phyloP scores from a whole-genome alignment of 2,113 vertebrate genomes.

The Thalassoma bifasciatum region DNA sequence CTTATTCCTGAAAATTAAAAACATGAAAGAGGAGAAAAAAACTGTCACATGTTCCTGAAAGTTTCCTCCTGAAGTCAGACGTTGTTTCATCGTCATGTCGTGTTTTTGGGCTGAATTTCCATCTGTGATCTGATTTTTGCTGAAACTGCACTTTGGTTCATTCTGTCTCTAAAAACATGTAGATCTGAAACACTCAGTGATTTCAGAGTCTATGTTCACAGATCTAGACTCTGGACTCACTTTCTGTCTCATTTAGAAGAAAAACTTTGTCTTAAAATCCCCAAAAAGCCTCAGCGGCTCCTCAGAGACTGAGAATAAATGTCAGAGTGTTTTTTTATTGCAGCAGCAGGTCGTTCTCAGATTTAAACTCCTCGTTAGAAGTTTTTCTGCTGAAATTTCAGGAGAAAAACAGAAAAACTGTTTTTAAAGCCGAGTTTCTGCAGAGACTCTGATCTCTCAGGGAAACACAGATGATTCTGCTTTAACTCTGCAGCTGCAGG shows the following conservation, averaged over 20 bases:
- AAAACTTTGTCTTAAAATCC: background rate
- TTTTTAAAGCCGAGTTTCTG: background rate
- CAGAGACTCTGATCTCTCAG: background rate
- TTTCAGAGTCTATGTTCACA: background rate
- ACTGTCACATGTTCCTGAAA: background rate
- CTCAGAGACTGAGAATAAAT: slow-evolving; percentile 1
- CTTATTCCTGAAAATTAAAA: background rate
- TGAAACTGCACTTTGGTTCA: background rate
- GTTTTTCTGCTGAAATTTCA: background rate
- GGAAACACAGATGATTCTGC: slow-evolving; percentile 4
- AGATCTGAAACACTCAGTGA: background rate
- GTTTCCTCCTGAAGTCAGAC: background rate
- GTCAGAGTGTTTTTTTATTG: background rate
- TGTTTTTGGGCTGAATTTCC: too few relatives aligned
- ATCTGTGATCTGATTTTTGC: too few relatives aligned
- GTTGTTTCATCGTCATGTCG: too few relatives aligned
- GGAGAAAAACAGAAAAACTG: background rate
- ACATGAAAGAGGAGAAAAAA: background rate
- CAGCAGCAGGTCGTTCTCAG: background rate
- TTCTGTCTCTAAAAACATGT: background rate
- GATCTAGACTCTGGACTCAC: background rate
- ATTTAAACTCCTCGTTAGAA: background rate
- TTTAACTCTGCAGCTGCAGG: slow-evolving; percentile 26
- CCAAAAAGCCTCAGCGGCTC: background rate
- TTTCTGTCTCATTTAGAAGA: background rate